phyloP scores from a whole-genome alignment of 2,113 vertebrate genomes.

The Sorex fumeus region DNA sequence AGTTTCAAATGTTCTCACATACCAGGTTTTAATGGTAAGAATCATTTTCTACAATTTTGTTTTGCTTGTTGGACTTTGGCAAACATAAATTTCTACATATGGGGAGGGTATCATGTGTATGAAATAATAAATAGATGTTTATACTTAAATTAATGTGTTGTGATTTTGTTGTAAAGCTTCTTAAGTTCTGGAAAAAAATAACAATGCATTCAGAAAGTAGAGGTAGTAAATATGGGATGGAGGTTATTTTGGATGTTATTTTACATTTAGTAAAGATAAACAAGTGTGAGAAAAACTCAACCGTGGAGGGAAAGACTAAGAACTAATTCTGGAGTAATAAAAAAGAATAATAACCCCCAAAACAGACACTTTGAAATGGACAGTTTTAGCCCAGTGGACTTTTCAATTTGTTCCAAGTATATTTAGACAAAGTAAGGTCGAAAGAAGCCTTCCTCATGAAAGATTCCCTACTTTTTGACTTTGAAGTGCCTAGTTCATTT shows the following conservation, averaged over 20 bases:
- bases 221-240: background rate
- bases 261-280: background rate
- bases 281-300: background rate
- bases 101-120: no score
- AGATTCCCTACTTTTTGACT: constrained; percentile 11
- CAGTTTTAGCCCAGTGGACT: background rate
- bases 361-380: background rate
- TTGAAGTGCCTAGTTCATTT: constrained; percentile 46
- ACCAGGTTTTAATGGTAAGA: background rate
- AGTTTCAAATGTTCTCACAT: background rate
- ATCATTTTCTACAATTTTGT: no score
- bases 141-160: background rate
- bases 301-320: background rate
- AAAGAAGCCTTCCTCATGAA: background rate
- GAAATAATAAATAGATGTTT: background rate
- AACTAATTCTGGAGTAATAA: background rate
- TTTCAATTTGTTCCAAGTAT: background rate
- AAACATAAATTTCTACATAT: no score
- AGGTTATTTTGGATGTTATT: background rate
- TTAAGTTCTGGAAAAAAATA: background rate
- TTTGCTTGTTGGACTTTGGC: no score
- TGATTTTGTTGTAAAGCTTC: background rate
- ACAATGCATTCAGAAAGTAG: background rate
- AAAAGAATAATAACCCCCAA: background rate
- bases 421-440: background rate